Base-by-base conservation (phyloP, 2,888 invertebrate species). In the Folsomia candida region DNA sequence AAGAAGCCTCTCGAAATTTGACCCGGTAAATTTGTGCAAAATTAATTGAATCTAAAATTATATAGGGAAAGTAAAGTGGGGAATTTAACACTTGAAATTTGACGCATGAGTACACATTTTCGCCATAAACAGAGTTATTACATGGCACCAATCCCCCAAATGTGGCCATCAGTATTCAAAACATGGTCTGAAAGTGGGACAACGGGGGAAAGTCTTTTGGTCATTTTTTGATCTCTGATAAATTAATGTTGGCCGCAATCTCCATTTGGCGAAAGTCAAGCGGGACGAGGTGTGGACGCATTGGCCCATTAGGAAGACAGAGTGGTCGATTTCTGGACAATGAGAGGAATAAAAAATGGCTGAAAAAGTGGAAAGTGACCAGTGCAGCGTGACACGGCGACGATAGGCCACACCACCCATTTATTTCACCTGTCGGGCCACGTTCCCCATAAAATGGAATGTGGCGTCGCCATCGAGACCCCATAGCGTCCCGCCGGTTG, bases 401-500 rank as follows among this genome's bases (percentile, higher is more conserved):
- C 11, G 20, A 14, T 54, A n/a, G 22, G 27, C 20, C 27, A 61
- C 61, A 61, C 28, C 29, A 26, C n/a, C n/a, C n/a, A n/a, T n/a
- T n/a, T n/a, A 61, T 61, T 61, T 61, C n/a, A 61, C 61, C 61
- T 61, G 27, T 26, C 28, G 27, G 54, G n/a, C 61, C n/a, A n/a
- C 22, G 4, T 22, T 54, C 20, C 18, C 54, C 54, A 54, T 54
- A 54, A 54, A 54, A 54, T 54, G 20, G 20, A 54, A 20, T 20
- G 54, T 20, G 22, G 54, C n/a, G 54, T 14, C 11, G 22, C 54
- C 4, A 20, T 18, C 47, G 18, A 54, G 20, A 54, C 54, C n/a
- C 54, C 6, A n/a, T 18, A 54, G n/a, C 22, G 20, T 37, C 14
- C 37, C 37, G 14, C 37, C 4, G 37, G 14, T 9, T 37, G 37